Evolutionary conservation across 1,140 invertebrate genomes (phyloP), one percentile per base, ranked within the genome.

Genomic region (Spodoptera frugiperda): DNA sequence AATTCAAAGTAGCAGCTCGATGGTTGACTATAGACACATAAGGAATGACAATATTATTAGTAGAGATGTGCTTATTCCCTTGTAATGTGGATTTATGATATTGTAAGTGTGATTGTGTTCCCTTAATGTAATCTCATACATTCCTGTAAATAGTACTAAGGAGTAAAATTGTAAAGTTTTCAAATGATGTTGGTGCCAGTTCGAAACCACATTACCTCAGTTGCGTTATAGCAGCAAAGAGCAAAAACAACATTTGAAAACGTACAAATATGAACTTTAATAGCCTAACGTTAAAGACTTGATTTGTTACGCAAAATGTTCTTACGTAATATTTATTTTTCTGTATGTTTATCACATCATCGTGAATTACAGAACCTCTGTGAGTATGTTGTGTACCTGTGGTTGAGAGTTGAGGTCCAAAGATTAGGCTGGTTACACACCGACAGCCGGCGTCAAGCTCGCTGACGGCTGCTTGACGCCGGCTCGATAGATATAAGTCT

Each of bases 251-350:
- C 67, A 54, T 55, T 71, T 15, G 12, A 4, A 17, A 54, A 53
- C 68, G 44, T n/a, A 14, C 15, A 0, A 57, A 21, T 55, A 11
- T 71, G 4, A 49, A 51, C n/a, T 33, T 46, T 55, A 44, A 54
- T 1, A 3, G 6, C 12, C 1, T 19, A 1, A 55, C 1, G 4
- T 44, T 71, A 71, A 71, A 15, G 33, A 21, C 8, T 39, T 9
- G 19, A 44, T 44, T 71, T 17, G 53, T 44, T 3, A 44, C 12
- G n/a, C 53, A 68, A 51, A 33, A 54, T 46, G 25, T 33, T 33
- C 33, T 71, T 71, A 71, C 53, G 68, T 73, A 73, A 59, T 59
- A 73, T 73, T 70, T 70, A 33, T 70, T 70, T 70, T 67, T 73
- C 30, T 73, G 54, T 48, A 6, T 55, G 39, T 25, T 73, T 71